Evolutionary conservation across 2,113 vertebrate genomes (phyloP).

Genomic region (Anser cygnoides): DNA sequence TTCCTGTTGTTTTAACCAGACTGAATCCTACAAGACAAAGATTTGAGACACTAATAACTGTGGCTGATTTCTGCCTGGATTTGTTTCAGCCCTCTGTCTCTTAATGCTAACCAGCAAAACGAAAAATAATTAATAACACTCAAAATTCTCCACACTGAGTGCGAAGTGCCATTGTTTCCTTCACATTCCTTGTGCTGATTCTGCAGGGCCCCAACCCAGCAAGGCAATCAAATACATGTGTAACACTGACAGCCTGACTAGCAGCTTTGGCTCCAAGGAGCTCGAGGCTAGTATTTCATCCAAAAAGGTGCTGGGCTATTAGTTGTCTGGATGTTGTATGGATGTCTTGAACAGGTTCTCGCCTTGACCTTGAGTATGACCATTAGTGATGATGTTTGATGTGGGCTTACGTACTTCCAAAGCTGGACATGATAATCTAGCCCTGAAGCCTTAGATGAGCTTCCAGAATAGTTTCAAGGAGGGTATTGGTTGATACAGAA

Average conservation of each 20-base stretch:
- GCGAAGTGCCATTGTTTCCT: slow-evolving; percentile 13
- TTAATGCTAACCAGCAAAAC: slow-evolving; percentile 21
- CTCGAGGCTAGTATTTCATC: neutral
- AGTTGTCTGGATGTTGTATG: neutral
- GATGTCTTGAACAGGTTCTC: slow-evolving; percentile 25
- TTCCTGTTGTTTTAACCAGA: slow-evolving; percentile 38
- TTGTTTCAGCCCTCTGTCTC: slow-evolving; percentile 44
- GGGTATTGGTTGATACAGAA: neutral
- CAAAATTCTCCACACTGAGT: neutral
- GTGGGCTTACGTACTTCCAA: neutral
- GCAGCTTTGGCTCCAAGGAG: slow-evolving; percentile 11
- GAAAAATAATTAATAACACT: slow-evolving; percentile 54
- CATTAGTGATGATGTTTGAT: neutral
- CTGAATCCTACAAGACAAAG: slow-evolving; percentile 46
- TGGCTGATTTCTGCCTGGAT: slow-evolving; percentile 55
- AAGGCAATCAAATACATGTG: slow-evolving; percentile 46
- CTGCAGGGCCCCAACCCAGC: slow-evolving; percentile 24
- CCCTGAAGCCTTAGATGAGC: neutral
- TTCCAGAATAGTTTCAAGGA: neutral
- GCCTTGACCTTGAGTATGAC: neutral
- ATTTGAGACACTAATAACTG: slow-evolving; percentile 52
- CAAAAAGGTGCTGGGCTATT: neutral
- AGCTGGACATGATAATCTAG: neutral
- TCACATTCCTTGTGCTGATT: neutral
- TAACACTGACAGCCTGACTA: slow-evolving; percentile 36